Evolutionary conservation across 2,888 invertebrate genomes (phyloP).

Genomic region (Pterobdella sp.): DNA sequence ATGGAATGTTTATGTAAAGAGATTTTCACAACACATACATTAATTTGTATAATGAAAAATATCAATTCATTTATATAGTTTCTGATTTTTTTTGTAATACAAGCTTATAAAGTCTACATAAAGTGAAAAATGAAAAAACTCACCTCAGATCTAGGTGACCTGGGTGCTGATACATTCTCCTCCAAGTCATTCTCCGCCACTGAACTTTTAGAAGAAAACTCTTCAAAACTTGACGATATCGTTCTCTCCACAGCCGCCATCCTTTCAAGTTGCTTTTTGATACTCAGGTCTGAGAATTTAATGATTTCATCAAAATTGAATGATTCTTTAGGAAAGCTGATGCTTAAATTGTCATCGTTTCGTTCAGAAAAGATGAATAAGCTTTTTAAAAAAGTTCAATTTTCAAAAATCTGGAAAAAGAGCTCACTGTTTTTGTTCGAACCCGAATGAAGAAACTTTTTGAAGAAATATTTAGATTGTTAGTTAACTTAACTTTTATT

Average conservation of each 20-base stretch:
- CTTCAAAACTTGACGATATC: slow-evolving; percentile 17
- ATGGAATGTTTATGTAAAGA: too few relatives aligned
- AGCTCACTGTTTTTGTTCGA: not conserved
- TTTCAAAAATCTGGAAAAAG: not conserved
- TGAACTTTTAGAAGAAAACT: not conserved
- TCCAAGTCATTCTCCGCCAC: slow-evolving; percentile 22
- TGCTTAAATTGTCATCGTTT: too few relatives aligned
- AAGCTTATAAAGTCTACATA: not conserved
- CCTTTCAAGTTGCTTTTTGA: not conserved
- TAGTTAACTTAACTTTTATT: not conserved
- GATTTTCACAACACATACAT: too few relatives aligned
- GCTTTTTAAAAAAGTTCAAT: not conserved
- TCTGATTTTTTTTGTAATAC: too few relatives aligned
- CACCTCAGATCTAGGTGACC: slow-evolving; percentile 20
- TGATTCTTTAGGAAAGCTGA: too few relatives aligned
- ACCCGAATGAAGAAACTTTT: not conserved
- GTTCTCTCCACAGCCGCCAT: slow-evolving; percentile 26
- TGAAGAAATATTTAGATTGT: not conserved
- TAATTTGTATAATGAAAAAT: too few relatives aligned
- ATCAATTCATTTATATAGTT: too few relatives aligned
- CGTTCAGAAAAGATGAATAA: not conserved
- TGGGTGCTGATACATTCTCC: not conserved
- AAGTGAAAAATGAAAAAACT: not conserved
- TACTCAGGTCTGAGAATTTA: not conserved
- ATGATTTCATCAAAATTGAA: too few relatives aligned